Base-by-base conservation (phyloP, 2,888 invertebrate species). In the Noctua comes region DNA sequence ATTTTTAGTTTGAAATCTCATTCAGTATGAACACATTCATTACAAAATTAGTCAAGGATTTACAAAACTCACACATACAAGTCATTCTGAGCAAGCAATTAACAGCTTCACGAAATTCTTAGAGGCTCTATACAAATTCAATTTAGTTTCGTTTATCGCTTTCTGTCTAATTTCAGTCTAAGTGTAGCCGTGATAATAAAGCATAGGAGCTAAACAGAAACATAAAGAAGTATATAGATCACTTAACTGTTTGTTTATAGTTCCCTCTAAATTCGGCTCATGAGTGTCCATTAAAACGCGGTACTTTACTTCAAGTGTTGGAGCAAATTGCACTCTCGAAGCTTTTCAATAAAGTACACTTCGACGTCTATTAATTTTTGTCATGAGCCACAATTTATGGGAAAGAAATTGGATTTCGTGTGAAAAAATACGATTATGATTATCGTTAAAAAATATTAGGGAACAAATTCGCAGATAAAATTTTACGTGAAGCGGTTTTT, bases 341-440 rank as follows among this genome's bases (percentile, higher is more conserved):
- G 69, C 73, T 88, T 80, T 79, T 79, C 76, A 81, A 85, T 86
- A 75, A 76, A 69, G 64, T 59, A 62, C 59, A 79, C 66, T 75
- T 77, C 64, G 21, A 62, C 36, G 31, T 57, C 77, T 62, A 79
- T 82, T 79, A 80, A 68, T 85, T 86, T 80, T 81, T 78, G 62
- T 85, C 82, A 76, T 76, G 72, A 78, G 77, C 66, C 75, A 69
- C 66, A 79, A 75, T 81, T 79, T 85, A 80, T 79, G 71, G 76
- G 51, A 40, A 40, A 62, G 68, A 73, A 88, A 87, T 85, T 79
- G 65, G 46, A 77, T 83, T 88, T 76, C 16, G 68, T 65, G 46
- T 73, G 68, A 77, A 77, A 77, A 77, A 83, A 77, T 76, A 74
- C 65, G 76, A 86, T 86, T 80, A 82, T 65, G 65, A 75, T 86